A percentile compares a stretch with the other conserved stretches of the same genome.
Conservation (phyloP, 2,113 vertebrate species). For the Semicossyphus pulcher region DNA sequence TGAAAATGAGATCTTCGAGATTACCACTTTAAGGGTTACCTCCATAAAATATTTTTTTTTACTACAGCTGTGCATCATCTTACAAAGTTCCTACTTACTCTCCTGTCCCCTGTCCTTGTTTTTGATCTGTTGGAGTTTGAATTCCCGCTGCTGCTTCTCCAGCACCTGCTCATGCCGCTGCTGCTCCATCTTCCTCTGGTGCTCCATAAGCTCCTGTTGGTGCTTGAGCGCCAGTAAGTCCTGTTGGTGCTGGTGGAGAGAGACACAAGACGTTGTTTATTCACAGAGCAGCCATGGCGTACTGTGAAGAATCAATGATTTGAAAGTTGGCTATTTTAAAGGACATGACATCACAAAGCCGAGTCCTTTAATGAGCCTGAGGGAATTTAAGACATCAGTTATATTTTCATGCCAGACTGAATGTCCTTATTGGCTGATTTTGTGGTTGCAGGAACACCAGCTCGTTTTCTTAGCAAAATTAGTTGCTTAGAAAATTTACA, state of each 20-base stretch:
- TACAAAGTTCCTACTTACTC: slow-evolving; percentile 85
- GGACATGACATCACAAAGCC: not conserved
- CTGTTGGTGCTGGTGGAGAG: slow-evolving; percentile 91
- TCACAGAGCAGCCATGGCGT: not conserved
- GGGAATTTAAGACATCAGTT: too few relatives aligned
- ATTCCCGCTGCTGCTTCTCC: slow-evolving; percentile 96
- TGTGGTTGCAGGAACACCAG: slow-evolving; percentile 38
- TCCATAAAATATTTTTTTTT: too few relatives aligned
- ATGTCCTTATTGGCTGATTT: slow-evolving; percentile 41
- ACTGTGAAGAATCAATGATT: not conserved
- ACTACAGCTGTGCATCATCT: not conserved
- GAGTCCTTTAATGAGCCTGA: slow-evolving; percentile 1
- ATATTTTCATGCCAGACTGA: slow-evolving; percentile 60
- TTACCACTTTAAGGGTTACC: too few relatives aligned
- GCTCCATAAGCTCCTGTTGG: slow-evolving; percentile 96
- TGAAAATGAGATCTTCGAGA: too few relatives aligned
- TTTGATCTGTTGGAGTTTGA: slow-evolving; percentile 95
- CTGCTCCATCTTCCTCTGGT: slow-evolving; percentile 95
- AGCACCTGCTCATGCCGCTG: slow-evolving; percentile 95
- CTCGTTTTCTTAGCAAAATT: slow-evolving; percentile 50
- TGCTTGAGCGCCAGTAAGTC: slow-evolving; percentile 96
- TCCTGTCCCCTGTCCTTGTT: slow-evolving; percentile 98
- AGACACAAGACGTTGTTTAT: not conserved
- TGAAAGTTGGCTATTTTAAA: not conserved
- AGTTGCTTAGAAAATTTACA: slow-evolving; percentile 22